These are phyloP conservation scores for Lapara coniferarum DNA, from an alignment of 2,888 invertebrate species.

Conservation along the genomic window DNA sequence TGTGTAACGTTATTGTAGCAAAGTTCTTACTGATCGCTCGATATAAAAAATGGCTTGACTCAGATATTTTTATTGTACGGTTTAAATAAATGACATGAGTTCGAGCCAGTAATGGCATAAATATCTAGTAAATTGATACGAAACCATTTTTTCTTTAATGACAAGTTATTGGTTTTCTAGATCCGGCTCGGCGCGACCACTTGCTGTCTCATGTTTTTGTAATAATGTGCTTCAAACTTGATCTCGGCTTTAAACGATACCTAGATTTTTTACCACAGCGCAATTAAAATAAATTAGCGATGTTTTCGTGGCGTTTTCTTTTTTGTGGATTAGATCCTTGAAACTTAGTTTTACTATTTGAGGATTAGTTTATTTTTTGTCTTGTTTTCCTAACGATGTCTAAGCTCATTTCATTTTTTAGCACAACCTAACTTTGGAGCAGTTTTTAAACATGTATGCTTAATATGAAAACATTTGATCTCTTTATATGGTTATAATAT, in stretches of 20 bases:
- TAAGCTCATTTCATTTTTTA: background rate
- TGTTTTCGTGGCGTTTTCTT: constrained; percentile 9
- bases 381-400: background rate
- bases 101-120: constrained; percentile 9
- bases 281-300: constrained; percentile 22
- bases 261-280: constrained; percentile 4
- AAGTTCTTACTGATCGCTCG: too few relatives aligned
- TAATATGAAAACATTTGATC: background rate
- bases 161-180: constrained; percentile 27
- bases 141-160: constrained; percentile 20
- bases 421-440: too few relatives aligned
- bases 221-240: constrained; percentile 8
- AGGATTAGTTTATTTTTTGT: constrained; percentile 4
- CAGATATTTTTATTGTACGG: too few relatives aligned
- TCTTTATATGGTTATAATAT: too few relatives aligned
- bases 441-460: background rate
- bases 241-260: constrained; percentile 5
- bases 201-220: constrained; percentile 15
- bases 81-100: background rate
- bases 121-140: constrained; percentile 5
- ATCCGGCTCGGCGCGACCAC: constrained; percentile 28
- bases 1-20: too few relatives aligned
- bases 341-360: background rate
- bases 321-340: background rate
- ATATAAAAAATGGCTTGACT: too few relatives aligned